Evolutionary conservation across 2,797 vertebrate genomes (phyloP).

Genomic region (Characodon lateralis): DNA sequence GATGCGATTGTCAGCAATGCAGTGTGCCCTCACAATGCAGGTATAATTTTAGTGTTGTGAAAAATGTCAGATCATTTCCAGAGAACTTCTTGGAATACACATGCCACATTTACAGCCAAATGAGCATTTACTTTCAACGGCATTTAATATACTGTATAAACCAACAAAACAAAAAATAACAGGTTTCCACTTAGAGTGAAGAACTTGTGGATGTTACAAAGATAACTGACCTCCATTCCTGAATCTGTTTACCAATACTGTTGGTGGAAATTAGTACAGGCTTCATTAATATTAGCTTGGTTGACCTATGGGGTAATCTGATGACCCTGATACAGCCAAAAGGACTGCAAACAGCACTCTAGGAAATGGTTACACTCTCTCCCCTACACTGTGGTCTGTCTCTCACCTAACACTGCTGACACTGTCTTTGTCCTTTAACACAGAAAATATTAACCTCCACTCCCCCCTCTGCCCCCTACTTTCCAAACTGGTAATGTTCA

Average conservation of each 20-base stretch:
- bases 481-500: neutral
- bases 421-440: neutral
- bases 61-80: neutral
- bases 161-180: neutral
- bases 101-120: neutral
- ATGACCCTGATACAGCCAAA: neutral
- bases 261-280: neutral
- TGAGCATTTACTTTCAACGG: neutral
- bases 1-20: neutral
- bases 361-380: conserved; percentile 5
- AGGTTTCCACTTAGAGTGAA: neutral
- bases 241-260: neutral
- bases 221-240: neutral
- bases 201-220: neutral
- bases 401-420: neutral
- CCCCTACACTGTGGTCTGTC: neutral
- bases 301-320: conserved; percentile 3
- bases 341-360: neutral
- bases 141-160: neutral
- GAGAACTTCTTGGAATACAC: neutral
- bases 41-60: neutral
- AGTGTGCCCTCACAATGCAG: neutral
- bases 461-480: neutral
- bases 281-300: neutral
- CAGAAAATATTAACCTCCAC: conserved; percentile 6